These are phyloP conservation scores for Pelobates cultripes DNA, from an alignment of 2,797 vertebrate species.

Conservation along the genomic window DNA sequence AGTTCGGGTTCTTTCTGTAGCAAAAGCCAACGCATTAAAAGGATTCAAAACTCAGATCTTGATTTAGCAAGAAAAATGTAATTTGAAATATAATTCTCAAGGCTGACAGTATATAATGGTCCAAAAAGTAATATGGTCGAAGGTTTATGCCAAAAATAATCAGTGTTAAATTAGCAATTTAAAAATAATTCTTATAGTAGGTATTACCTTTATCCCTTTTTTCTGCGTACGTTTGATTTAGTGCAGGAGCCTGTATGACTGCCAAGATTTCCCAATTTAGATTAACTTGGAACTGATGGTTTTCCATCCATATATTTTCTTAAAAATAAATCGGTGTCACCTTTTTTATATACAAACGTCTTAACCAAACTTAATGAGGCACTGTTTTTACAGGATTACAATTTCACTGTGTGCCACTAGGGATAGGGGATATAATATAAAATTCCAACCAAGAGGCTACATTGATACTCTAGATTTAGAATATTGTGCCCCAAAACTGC, in stretches of 20 bases:
- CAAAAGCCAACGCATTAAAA: slow-evolving; percentile 9
- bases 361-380: no score
- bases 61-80: slow-evolving; percentile 20
- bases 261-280: slow-evolving; percentile 46
- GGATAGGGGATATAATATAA: no score
- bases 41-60: slow-evolving; percentile 18
- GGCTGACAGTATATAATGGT: background rate
- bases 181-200: slow-evolving; percentile 36
- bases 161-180: slow-evolving; percentile 19
- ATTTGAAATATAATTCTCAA: slow-evolving; percentile 10
- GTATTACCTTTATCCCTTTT: slow-evolving; percentile 8
- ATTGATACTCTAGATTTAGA: no score
- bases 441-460: no score
- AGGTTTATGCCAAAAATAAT: slow-evolving; percentile 33
- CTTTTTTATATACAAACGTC: no score
- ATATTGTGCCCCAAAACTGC: no score
- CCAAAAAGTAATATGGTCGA: background rate
- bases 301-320: background rate
- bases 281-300: slow-evolving; percentile 2
- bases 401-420: no score
- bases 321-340: no score
- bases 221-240: slow-evolving; percentile 41
- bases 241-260: slow-evolving; percentile 39
- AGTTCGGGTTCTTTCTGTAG: slow-evolving; percentile 5
- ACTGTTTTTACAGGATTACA: no score